Evolutionary conservation across 2,888 invertebrate species (phyloP).

Genomic region (Allacma fusca): DNA sequence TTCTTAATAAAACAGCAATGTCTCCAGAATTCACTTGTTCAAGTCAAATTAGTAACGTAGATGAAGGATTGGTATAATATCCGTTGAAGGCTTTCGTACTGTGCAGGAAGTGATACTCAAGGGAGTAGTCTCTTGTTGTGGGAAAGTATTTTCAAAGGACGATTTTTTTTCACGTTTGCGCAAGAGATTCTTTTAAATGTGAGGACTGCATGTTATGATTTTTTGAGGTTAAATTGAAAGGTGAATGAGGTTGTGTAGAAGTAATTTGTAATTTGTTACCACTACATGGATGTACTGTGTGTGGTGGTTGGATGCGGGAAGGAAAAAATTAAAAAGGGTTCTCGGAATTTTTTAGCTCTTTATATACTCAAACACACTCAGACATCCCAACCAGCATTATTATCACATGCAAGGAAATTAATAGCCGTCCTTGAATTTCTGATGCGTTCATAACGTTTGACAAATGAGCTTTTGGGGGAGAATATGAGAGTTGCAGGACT

Average conservation of each 20-base stretch:
- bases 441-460: conserved; percentile 57
- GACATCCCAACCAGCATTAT: background rate
- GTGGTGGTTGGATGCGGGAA: background rate
- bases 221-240: conserved; percentile 18
- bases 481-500: conserved; percentile 10
- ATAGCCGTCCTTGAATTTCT: conserved; percentile 59
- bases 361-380: too few relatives aligned
- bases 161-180: too few relatives aligned
- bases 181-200: background rate
- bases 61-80: too few relatives aligned
- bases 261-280: conserved; percentile 18
- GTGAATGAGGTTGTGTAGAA: background rate
- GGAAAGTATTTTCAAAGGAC: too few relatives aligned
- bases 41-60: too few relatives aligned
- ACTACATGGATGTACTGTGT: background rate
- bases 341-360: background rate
- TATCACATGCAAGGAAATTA: conserved; percentile 41
- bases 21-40: too few relatives aligned
- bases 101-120: too few relatives aligned
- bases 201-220: background rate
- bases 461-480: conserved; percentile 55
- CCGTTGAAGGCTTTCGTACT: too few relatives aligned
- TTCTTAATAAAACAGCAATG: too few relatives aligned
- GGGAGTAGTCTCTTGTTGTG: too few relatives aligned
- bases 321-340: background rate